Evolutionary conservation across 1,140 invertebrate genomes (phyloP).

Genomic region (Batillaria attramentaria): DNA sequence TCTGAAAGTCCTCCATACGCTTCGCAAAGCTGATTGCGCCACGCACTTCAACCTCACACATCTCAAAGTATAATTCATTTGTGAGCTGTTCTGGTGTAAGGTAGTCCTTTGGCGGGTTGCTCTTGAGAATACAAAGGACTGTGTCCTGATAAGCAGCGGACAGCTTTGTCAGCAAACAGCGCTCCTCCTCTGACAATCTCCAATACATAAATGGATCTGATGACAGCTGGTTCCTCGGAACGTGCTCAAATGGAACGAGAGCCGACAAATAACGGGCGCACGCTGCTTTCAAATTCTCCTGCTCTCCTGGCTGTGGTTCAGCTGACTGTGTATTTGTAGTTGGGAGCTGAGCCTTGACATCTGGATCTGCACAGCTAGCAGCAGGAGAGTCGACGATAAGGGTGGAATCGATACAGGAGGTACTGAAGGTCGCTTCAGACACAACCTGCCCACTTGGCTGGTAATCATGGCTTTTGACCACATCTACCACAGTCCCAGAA

Average conservation of each 20-base stretch:
- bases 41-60: neutral
- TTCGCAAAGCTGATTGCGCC: slow-evolving; percentile 2
- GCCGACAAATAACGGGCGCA: too few species aligned
- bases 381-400: neutral
- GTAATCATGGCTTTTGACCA: too few species aligned
- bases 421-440: neutral
- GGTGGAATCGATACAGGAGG: too few species aligned
- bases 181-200: slow-evolving; percentile 27
- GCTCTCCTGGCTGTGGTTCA: too few species aligned
- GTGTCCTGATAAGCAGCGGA: slow-evolving; percentile 14
- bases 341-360: neutral
- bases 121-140: neutral
- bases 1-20: neutral
- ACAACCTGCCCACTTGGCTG: too few species aligned
- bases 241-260: slow-evolving; percentile 9
- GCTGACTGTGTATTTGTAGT: neutral
- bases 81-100: neutral
- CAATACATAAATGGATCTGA: slow-evolving; percentile 27
- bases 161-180: slow-evolving; percentile 7
- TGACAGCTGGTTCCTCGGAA: slow-evolving; percentile 23
- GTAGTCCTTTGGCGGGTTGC: neutral
- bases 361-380: neutral
- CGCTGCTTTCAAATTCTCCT: too few species aligned
- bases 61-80: neutral
- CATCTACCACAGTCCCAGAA: too few species aligned